phyloP scores from a whole-genome alignment of 1,140 invertebrate genomes.

The Drosophila lini region DNA sequence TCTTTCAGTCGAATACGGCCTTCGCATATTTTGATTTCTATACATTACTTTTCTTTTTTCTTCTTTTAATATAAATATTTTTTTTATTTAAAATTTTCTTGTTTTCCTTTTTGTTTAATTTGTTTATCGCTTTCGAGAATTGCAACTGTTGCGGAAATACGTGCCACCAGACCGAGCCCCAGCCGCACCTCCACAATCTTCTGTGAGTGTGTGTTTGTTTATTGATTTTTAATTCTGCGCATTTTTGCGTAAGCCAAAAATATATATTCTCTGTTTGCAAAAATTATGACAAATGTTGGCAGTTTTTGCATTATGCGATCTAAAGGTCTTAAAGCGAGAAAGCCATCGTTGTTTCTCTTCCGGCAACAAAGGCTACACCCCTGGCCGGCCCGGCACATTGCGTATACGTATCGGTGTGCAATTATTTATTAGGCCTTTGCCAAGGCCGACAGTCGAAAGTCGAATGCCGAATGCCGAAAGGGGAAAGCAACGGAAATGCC shows the following conservation, averaged over 20 bases:
- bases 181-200: not conserved
- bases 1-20: not conserved
- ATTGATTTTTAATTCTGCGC: constrained; percentile 71
- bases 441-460: not conserved
- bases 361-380: constrained; percentile 27
- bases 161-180: constrained; percentile 26
- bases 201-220: constrained; percentile 46
- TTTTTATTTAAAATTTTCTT: constrained; percentile 27
- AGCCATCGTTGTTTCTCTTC: constrained; percentile 24
- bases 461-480: not conserved
- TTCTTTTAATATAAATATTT: constrained; percentile 1
- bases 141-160: constrained; percentile 77
- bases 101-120: constrained; percentile 60
- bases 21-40: not conserved
- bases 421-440: constrained; percentile 34
- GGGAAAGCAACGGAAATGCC: constrained; percentile 18
- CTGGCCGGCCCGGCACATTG: constrained; percentile 12
- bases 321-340: constrained; percentile 18
- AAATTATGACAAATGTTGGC: constrained; percentile 30
- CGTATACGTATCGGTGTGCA: constrained; percentile 30
- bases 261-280: constrained; percentile 34
- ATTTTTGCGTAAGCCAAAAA: constrained; percentile 37
- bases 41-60: constrained; percentile 26
- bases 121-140: constrained; percentile 64
- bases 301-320: constrained; percentile 22